Base-by-base conservation (phyloP, 2,888 invertebrate genomes). In the Drosophila antonietae region DNA sequence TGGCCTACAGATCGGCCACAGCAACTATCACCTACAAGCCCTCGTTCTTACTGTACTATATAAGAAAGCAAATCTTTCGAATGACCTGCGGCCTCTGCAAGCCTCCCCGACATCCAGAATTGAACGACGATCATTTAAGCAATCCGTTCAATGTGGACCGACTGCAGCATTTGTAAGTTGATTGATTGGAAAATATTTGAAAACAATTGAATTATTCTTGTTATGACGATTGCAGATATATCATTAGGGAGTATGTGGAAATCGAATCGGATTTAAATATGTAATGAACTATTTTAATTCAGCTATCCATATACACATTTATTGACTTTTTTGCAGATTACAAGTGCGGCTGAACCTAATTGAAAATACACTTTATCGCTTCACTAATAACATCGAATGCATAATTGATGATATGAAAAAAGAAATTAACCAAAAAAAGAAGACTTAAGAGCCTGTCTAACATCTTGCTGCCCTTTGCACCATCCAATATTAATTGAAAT, bases 1-100 rank as follows among this genome's bases (percentile, higher is more conserved):
- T 96, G 90, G 95, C 96, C 0, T 96, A 96, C 90, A 94, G 95
- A 0, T 95, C 95, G 83, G 96, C 77, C n/a, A 47, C 53, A 18
- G 20, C 12, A 7, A 31, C 39, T 0, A 14, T 15, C 0, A 9
- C 5, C 14, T 28, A 23, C 10, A 61, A 68, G 41, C 77, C 73
- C 0, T 57, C 43, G 2, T 77, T 68, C 14, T 18, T 76, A 10
- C 33, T n/a, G 41, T 76, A 62, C 20, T 68, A 35, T 20, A 35
- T 75, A 9, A 61, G 51, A 37, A 73, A 76, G n/a, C 44, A 28
- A 44, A 10, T 75, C 2, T 75, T 39, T 31, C 53, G 75, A 0
- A 0, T 73, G 1, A 12, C 64, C 6, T 33, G 18, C 9, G 76
- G 73, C 2, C 1, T 39, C 1, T 3, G 64, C 0, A 51, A 23